Evolutionary conservation across 2,113 vertebrate species (phyloP).

Genomic region (Perognathus longimembris): DNA sequence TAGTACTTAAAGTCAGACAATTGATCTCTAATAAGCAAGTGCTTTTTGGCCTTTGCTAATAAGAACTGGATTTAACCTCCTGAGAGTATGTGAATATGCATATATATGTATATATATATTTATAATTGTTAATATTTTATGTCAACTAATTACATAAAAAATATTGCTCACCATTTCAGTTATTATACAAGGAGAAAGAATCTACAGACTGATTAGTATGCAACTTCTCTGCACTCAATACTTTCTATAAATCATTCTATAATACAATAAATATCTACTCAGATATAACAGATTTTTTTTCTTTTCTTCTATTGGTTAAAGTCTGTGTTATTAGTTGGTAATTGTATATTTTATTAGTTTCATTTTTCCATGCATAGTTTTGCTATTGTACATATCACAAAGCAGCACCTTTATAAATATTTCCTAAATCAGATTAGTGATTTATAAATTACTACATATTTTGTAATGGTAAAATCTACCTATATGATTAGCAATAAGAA

Average conservation of each 20-base stretch:
- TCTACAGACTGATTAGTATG: not conserved
- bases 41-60: not conserved
- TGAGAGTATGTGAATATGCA: not conserved
- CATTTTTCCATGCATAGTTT: not conserved
- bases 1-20: not conserved
- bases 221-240: not conserved
- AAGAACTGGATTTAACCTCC: not conserved
- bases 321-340: not conserved
- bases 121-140: conserved; percentile 37
- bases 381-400: not conserved
- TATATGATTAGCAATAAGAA: not conserved
- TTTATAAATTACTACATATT: not conserved
- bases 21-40: not conserved
- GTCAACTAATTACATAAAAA: conserved; percentile 4
- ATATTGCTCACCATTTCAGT: not conserved
- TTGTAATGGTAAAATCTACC: not conserved
- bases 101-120: conserved; percentile 16
- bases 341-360: not conserved
- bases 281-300: not conserved
- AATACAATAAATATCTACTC: not conserved
- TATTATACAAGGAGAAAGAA: not conserved
- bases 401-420: not conserved
- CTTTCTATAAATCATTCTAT: not conserved
- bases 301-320: not conserved
- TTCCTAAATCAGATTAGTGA: not conserved